Evolutionary conservation across 2,113 vertebrate species (phyloP).

Genomic region (Brienomyrus longianalis): DNA sequence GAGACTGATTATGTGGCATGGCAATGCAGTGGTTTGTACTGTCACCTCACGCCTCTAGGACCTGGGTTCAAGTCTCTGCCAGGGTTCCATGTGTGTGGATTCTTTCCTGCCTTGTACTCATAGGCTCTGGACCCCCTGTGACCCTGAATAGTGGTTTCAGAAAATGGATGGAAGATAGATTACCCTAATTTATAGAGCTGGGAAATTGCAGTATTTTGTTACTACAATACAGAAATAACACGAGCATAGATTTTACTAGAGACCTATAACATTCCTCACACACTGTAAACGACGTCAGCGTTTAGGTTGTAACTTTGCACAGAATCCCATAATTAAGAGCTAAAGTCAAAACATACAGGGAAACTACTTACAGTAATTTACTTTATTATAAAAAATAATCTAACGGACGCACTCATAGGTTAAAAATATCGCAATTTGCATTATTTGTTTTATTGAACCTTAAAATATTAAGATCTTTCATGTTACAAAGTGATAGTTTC

Average conservation of each 20-base stretch:
- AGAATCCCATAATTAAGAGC: background rate
- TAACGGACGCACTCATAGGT: background rate
- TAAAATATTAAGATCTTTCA: background rate
- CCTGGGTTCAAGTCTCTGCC: too few species aligned
- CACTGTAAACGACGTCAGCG: background rate
- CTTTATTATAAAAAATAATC: background rate
- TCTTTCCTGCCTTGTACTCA: too few species aligned
- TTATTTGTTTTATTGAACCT: background rate
- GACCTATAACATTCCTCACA: background rate
- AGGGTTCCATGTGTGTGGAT: too few species aligned
- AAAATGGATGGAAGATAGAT: background rate
- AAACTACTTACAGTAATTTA: background rate
- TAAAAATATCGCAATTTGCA: background rate
- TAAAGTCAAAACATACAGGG: background rate
- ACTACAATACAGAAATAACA: background rate
- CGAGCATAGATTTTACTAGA: background rate
- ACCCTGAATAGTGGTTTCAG: too few species aligned
- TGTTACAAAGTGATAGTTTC: background rate
- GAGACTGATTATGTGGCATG: too few species aligned
- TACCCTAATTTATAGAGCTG: background rate
- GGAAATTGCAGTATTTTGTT: background rate
- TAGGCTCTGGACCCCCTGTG: too few species aligned
- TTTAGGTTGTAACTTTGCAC: background rate
- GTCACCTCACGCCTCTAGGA: too few species aligned
- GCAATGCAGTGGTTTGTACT: too few species aligned